These are phyloP conservation scores for Sericinus montela DNA, from an alignment of 2,888 invertebrate genomes.

Conservation along the genomic window DNA sequence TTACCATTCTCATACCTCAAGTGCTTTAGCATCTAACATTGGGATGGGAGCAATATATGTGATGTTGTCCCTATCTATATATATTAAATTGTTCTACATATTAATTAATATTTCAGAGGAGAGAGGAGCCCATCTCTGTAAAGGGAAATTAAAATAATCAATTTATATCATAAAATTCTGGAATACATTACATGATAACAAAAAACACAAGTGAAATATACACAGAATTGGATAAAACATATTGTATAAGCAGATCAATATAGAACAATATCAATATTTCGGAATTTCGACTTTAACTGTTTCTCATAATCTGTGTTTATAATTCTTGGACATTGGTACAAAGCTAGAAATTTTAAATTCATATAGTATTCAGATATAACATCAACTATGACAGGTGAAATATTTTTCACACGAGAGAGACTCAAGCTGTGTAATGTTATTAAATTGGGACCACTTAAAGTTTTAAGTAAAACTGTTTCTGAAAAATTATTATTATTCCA, in stretches of 20 bases:
- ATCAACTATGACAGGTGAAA: constrained; percentile 59
- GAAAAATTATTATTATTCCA: constrained; percentile 68
- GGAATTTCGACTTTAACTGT: constrained; percentile 62
- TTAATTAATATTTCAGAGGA: too few species aligned
- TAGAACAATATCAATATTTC: constrained; percentile 64
- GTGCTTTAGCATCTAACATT: too few species aligned
- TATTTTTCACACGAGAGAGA: constrained; percentile 58
- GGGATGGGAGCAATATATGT: too few species aligned
- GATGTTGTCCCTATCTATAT: too few species aligned
- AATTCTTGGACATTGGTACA: constrained; percentile 66
- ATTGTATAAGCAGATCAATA: constrained; percentile 41
- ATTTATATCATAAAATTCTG: too few species aligned
- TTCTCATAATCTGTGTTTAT: constrained; percentile 62
- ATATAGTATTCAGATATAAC: constrained; percentile 64
- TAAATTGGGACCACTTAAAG: constrained; percentile 47
- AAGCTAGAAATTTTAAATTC: constrained; percentile 58
- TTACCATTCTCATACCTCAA: too few species aligned
- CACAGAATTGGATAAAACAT: too few species aligned
- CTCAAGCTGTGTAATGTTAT: constrained; percentile 55
- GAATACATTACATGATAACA: too few species aligned
- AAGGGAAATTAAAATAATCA: too few species aligned
- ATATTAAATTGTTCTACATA: too few species aligned
- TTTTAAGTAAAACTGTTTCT: constrained; percentile 46
- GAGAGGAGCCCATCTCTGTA: too few species aligned
- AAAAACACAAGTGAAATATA: too few species aligned